Evolutionary conservation across 2,888 invertebrate genomes (phyloP).

Genomic region (Aquatica leii): DNA sequence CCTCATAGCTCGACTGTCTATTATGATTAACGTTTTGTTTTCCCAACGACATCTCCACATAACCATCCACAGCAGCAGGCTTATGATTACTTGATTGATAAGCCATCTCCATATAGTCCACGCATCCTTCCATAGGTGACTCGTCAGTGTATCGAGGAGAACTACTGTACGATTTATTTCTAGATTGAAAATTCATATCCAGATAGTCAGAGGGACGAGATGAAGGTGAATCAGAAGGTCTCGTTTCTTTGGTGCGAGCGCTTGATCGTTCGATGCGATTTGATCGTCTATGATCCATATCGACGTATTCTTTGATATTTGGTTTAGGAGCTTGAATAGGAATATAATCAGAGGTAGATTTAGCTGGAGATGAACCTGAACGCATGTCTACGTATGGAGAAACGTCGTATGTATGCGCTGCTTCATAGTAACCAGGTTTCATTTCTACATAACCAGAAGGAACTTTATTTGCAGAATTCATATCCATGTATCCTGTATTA

Average conservation of each 20-base stretch:
- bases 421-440: conserved; percentile 54
- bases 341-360: conserved; percentile 52
- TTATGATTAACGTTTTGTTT: conserved; percentile 47
- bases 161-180: conserved; percentile 40
- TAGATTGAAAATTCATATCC: conserved; percentile 60
- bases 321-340: conserved; percentile 50
- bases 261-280: conserved; percentile 54
- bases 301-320: conserved; percentile 56
- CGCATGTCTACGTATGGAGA: conserved; percentile 64
- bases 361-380: conserved; percentile 51
- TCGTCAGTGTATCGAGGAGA: conserved; percentile 46
- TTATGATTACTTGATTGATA: conserved; percentile 19
- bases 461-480: conserved; percentile 63
- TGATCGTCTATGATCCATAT: conserved; percentile 54
- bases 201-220: conserved; percentile 53
- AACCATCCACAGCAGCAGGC: conserved; percentile 64
- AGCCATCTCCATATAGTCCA: conserved; percentile 45
- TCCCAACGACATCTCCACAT: conserved; percentile 72
- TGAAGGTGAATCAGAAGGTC: conserved; percentile 15
- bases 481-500: conserved; percentile 68
- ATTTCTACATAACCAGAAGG: conserved; percentile 60
- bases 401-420: conserved; percentile 49
- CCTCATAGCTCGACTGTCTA: conserved; percentile 53
- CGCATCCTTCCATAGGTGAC: conserved; percentile 34
- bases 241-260: conserved; percentile 17